Evolutionary conservation across 2,888 invertebrate species (phyloP).

Genomic region (Yponomeuta cagnagella): DNA sequence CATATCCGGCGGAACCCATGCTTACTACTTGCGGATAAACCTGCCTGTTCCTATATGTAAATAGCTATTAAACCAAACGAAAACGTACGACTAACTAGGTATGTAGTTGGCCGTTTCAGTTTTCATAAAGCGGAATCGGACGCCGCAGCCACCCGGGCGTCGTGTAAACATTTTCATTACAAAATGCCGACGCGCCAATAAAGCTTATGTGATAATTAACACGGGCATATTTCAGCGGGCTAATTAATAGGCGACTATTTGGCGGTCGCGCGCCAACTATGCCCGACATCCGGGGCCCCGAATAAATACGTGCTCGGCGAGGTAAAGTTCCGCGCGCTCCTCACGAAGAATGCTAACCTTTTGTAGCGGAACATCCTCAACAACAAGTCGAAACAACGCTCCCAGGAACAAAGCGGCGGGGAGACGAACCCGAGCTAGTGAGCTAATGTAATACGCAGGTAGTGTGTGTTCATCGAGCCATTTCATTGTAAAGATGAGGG

Average conservation of each 20-base stretch:
- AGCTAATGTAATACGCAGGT: slow-evolving; percentile 55
- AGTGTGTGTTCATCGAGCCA: slow-evolving; percentile 58
- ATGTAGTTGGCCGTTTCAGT: not conserved
- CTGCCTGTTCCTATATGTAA: too few species aligned
- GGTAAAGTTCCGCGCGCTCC: slow-evolving; percentile 21
- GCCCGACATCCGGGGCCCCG: slow-evolving; percentile 33
- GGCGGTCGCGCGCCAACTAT: slow-evolving; percentile 35
- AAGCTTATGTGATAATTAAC: slow-evolving; percentile 10
- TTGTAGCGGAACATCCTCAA: not conserved
- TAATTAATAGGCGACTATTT: slow-evolving; percentile 16
- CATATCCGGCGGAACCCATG: too few species aligned
- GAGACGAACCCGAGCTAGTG: slow-evolving; percentile 24
- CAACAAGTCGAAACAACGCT: not conserved
- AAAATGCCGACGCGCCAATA: slow-evolving; percentile 8
- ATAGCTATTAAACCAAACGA: not conserved
- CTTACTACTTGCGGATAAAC: too few species aligned
- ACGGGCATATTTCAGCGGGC: not conserved
- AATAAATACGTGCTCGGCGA: slow-evolving; percentile 35
- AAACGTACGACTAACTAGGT: not conserved
- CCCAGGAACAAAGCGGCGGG: slow-evolving; percentile 2
- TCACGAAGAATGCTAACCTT: slow-evolving; percentile 3
- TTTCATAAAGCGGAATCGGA: not conserved
- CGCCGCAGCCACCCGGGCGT: not conserved
- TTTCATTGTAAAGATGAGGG: slow-evolving; percentile 47
- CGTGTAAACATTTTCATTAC: slow-evolving; percentile 3